These are phyloP conservation scores for Myocastor coypus DNA, from an alignment of 2,113 vertebrate species.

Conservation along the genomic window DNA sequence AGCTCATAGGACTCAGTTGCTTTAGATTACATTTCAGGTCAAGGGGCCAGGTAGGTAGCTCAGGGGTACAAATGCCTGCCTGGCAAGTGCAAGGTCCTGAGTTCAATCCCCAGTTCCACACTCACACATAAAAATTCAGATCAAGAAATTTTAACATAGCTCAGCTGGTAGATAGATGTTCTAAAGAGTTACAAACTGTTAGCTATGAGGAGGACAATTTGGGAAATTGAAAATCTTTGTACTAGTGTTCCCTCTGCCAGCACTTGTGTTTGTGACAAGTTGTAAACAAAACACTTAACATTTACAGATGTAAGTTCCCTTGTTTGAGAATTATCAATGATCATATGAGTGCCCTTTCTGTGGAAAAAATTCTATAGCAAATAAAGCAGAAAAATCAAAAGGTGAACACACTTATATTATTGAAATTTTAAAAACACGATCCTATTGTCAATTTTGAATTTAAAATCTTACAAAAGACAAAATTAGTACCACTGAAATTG, in stretches of 20 bases:
- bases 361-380: background rate
- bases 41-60: background rate
- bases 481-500: background rate
- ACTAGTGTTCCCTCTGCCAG: background rate
- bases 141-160: background rate
- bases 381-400: constrained; percentile 29
- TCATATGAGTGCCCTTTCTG: background rate
- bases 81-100: no score
- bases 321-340: background rate
- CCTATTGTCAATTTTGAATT: background rate
- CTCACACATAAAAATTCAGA: background rate
- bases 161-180: background rate
- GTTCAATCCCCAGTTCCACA: no score
- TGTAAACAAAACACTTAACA: background rate
- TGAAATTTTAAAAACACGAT: background rate
- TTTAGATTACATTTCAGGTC: background rate
- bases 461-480: background rate
- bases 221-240: background rate
- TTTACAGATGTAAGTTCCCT: background rate
- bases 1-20: background rate
- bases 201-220: background rate
- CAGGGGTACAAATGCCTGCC: no score
- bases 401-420: background rate
- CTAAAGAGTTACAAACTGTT: background rate
- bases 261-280: background rate